These are phyloP conservation scores for Ptilorrhoa leucosticta DNA, from an alignment of 2,113 vertebrate species.

Conservation along the genomic window DNA sequence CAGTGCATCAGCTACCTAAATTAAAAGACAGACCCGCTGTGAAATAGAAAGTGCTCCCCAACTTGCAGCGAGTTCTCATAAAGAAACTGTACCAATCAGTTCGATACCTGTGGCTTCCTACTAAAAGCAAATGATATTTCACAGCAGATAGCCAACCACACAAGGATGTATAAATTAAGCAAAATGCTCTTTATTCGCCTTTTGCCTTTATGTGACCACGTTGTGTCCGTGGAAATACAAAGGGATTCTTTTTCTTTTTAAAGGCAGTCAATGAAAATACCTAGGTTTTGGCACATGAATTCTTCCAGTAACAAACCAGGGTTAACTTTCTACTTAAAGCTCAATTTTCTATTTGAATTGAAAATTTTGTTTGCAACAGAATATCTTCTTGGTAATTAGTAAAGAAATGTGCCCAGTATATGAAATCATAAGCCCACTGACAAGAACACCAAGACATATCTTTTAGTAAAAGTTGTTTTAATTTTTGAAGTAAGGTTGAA, in stretches of 20 bases:
- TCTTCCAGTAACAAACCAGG: background rate
- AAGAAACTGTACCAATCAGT: background rate
- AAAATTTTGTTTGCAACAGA: background rate
- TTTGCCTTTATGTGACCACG: background rate
- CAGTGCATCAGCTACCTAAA: background rate
- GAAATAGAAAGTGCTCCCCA: background rate
- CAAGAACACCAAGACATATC: background rate
- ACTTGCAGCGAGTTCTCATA: background rate
- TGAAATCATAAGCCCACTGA: background rate
- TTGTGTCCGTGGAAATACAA: background rate
- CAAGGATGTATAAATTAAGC: background rate
- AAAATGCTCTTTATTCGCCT: background rate
- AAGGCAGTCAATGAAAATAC: background rate
- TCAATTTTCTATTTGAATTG: background rate
- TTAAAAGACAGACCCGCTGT: conserved; percentile 1
- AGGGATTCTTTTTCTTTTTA: background rate
- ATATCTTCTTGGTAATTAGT: background rate
- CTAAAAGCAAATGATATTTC: background rate
- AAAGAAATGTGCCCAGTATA: background rate
- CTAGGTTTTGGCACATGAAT: background rate
- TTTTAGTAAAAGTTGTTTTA: background rate
- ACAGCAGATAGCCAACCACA: background rate
- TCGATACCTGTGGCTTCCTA: background rate
- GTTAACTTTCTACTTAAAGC: background rate
- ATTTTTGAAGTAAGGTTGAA: background rate